These are phyloP conservation scores for Limnothrissa miodon DNA, from an alignment of 2,113 vertebrate species.

Conservation along the genomic window DNA sequence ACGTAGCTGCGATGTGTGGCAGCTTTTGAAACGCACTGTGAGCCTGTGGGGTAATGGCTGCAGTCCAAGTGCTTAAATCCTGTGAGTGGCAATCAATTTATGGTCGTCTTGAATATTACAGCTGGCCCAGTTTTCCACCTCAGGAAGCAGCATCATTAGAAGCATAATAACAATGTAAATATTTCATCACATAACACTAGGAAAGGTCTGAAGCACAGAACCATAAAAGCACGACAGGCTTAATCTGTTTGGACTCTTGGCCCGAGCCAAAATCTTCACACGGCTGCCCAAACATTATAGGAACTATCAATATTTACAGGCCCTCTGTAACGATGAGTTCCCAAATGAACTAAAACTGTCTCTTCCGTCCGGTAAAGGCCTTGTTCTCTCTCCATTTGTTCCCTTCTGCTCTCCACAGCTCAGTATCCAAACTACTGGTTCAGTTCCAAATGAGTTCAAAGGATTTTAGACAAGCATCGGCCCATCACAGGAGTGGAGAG, in stretches of 20 bases:
- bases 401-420: not conserved
- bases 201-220: not conserved
- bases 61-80: slow-evolving; percentile 6
- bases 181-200: not conserved
- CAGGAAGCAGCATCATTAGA: not conserved
- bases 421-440: not conserved
- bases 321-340: not conserved
- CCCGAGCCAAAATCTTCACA: not conserved
- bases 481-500: not conserved
- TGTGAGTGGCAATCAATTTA: not conserved
- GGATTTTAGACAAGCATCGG: not conserved
- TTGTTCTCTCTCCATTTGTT: not conserved
- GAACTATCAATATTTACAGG: not conserved
- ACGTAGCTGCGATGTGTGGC: not conserved
- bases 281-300: not conserved
- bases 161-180: not conserved
- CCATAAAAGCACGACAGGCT: not conserved
- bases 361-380: not conserved
- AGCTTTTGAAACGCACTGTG: slow-evolving; percentile 6
- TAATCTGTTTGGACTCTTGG: not conserved
- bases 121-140: not conserved
- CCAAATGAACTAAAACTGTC: not conserved
- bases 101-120: not conserved
- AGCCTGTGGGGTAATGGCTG: not conserved
- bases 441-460: not conserved